Base-by-base conservation (phyloP, 1,140 invertebrate species). In the Cyrtorhinus lividipennis region DNA sequence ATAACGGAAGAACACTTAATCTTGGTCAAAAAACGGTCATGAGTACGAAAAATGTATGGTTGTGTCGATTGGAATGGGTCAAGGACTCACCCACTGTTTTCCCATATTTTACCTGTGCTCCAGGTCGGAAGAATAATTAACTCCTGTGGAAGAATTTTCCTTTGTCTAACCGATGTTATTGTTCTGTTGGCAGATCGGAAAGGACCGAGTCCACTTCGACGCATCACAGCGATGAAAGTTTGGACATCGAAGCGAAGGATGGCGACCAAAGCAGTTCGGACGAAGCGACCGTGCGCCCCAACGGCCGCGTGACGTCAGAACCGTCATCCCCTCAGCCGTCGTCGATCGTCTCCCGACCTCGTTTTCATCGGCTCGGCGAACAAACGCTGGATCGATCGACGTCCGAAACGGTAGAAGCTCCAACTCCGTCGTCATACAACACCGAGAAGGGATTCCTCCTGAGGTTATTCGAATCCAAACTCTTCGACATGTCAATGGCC, bases 401-500 rank as follows among this genome's bases (percentile, higher is more conserved):
- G 30, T 5, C 15, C 30, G 5, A 15, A 15, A 38, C 15, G 5
- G 5, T 38, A 5, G 30, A 38, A 15, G 5, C 30, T 5, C 15
- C 30, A 8, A 27, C 27, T 38, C 38, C 46, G 30, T 38, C 45
- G 23, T n/a, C 48, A 20, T 62, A 38, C 53, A 57, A 64, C 57
- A 38, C 67, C 62, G 63, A 64, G 70, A 65, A 76, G 74, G 68
- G 75, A 68, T 79, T 86, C 74, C 77, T 98, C 59, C 76, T 98
- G 63, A 78, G 95, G 67, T 79, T 98, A 68, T 95, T 99, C 71
- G 93, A 98, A 75, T 95, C 93, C 66, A 92, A 92, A 77, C 80
- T 95, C 62, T 99, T 98, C 74, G 91, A 97, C 73, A 95, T 97
- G 83, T 90, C 90, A 63, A 95, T 98, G 81, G 95, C 94, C 23